Evolutionary conservation across 2,888 invertebrate species (phyloP), one percentile per base, ranked within the genome.

Genomic region (Netelia virgata): DNA sequence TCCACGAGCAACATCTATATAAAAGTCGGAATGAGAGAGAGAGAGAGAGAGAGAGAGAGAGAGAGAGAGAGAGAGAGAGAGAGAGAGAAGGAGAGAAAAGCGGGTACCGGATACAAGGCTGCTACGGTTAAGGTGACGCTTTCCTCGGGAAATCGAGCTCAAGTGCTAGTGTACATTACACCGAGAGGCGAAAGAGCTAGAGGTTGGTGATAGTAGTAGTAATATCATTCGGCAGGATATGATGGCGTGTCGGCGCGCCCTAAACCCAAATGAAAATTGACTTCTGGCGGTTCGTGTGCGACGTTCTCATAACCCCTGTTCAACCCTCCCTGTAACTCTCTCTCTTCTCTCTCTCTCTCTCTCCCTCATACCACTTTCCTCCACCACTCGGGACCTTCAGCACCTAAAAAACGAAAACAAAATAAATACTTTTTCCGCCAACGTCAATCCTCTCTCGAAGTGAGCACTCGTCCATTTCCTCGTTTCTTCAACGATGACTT

Each of bases 211-310:
- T 53, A 61, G 73, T 43, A 59, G 72, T 20, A 80, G 87, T 87
- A 88, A 89, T 89, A 88, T 89, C 88, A 89, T 90, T 90, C 89
- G 88, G 88, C 83, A 87, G 86, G 90, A 89, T 89, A 91, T 89
- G 90, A 89, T 90, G 88, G 90, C 89, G 88, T 90, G 90, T 84
- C 85, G 88, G 88, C 90, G 88, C 90, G 83, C 91, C 90, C 89
- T 90, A 89, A 86, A 90, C 89, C 88, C 86, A 89, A 90, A 91
- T 90, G 90, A 90, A 90, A 90, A 90, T 90, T 90, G 90, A 91
- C 90, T 91, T 89, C 88, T 87, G 84, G 78, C 66, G 79, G 23
- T 55, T 73, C 75, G 64, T 82, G 74, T 55, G 76, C 57, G 72
- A 10, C 55, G 69, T 47, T 50, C 28, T 28, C 28, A 28, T 28